A percentile compares a stretch with the other conserved stretches of the same genome.
Conservation (phyloP, 1,140 invertebrate species). For the Neotoxoptera formosana region DNA sequence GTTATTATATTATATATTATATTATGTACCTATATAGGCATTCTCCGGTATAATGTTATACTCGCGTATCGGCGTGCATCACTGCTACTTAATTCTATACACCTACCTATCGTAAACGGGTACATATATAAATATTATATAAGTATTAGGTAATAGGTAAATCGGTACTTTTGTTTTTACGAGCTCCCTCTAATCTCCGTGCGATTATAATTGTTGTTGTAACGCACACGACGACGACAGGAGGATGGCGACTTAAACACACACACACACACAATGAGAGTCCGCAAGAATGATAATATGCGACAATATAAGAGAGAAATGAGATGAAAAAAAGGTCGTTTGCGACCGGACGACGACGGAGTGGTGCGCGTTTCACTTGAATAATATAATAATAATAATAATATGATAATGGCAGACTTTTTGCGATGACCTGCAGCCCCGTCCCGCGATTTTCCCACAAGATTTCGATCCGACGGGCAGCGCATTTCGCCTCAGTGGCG, state of each 20-base stretch:
- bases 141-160: not conserved
- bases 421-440: not conserved
- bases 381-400: not conserved
- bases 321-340: not conserved
- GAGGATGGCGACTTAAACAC: not conserved
- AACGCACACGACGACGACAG: not conserved
- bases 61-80: not conserved
- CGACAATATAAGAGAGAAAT: not conserved
- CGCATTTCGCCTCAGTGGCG: not conserved
- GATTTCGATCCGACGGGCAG: not conserved
- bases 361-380: not conserved
- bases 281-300: too few relatives aligned
- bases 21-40: too few relatives aligned
- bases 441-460: not conserved
- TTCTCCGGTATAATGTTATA: not conserved
- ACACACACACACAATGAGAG: too few relatives aligned
- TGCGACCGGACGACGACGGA: not conserved
- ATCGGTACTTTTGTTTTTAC: not conserved
- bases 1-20: too few relatives aligned
- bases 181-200: too few relatives aligned
- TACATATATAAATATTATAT: not conserved
- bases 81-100: not conserved
- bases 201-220: not conserved
- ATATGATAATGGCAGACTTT: conserved; percentile 1
- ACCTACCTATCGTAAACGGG: too few relatives aligned